Conservation (phyloP, 2,797 vertebrate genomes). For the Macropodus opercularis region DNA sequence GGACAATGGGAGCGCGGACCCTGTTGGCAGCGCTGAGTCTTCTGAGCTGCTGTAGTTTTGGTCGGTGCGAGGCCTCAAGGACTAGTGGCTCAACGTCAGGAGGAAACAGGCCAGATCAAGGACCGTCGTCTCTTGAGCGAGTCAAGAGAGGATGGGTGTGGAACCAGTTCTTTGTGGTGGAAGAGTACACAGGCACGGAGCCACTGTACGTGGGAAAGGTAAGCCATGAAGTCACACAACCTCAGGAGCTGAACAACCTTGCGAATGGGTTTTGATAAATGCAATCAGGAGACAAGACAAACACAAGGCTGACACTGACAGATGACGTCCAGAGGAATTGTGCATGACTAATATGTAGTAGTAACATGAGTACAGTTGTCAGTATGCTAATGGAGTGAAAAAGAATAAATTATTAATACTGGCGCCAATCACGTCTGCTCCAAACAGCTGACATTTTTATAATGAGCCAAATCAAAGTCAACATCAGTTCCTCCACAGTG, state of each 20-base stretch:
- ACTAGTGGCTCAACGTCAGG: slow-evolving; percentile 71
- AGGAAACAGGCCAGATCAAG: slow-evolving; percentile 65
- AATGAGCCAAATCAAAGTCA: slow-evolving; percentile 14
- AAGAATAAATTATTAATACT: slow-evolving; percentile 9
- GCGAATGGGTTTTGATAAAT: neutral
- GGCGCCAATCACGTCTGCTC: slow-evolving; percentile 9
- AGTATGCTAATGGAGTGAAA: neutral
- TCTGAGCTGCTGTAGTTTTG: slow-evolving; percentile 69
- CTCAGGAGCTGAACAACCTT: neutral
- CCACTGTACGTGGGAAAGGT: slow-evolving; percentile 99
- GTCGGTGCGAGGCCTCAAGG: slow-evolving; percentile 72
- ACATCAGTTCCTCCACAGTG: slow-evolving; percentile 6
- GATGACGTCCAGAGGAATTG: neutral
- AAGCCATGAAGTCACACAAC: slow-evolving; percentile 47
- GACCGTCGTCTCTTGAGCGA: slow-evolving; percentile 80
- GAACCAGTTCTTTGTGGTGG: slow-evolving; percentile 99
- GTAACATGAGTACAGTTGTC: slow-evolving; percentile 6
- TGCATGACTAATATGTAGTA: neutral
- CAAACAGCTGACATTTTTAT: slow-evolving; percentile 7
- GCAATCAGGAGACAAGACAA: neutral
- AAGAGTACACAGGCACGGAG: slow-evolving; percentile 98
- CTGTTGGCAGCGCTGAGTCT: slow-evolving; percentile 68
- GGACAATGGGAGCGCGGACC: slow-evolving; percentile 65
- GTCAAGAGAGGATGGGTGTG: slow-evolving; percentile 99
- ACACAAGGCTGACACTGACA: neutral